phyloP scores from a whole-genome alignment of 1,140 invertebrate species.

The Pseudomyrmex concolor region DNA sequence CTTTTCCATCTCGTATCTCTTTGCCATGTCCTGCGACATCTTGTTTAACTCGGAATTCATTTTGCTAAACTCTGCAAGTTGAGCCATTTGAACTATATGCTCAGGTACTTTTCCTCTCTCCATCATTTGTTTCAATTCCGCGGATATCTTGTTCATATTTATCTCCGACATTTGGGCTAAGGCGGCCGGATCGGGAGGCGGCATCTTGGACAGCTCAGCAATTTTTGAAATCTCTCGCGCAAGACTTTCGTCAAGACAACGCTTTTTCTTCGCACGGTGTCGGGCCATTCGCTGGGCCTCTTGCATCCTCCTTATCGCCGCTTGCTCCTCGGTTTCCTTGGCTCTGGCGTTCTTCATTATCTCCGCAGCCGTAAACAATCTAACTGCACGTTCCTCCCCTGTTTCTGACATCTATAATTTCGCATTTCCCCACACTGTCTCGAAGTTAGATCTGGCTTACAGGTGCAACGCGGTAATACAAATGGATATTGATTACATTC shows the following conservation, averaged over 20 bases:
- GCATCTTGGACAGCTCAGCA: conserved; percentile 82
- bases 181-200: conserved; percentile 78
- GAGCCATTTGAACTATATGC: conserved; percentile 85
- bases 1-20: conserved; percentile 84
- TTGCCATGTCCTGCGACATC: conserved; percentile 83
- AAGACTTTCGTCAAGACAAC: conserved; percentile 83
- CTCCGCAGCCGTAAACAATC: conserved; percentile 78
- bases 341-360: conserved; percentile 83
- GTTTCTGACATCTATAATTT: conserved; percentile 80
- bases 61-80: conserved; percentile 83
- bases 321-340: conserved; percentile 83
- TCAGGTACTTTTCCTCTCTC: conserved; percentile 84
- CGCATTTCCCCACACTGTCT: conserved; percentile 76
- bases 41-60: conserved; percentile 82
- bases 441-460: conserved; percentile 67
- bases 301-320: conserved; percentile 83
- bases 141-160: conserved; percentile 85
- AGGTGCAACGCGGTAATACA: conserved; percentile 59
- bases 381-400: conserved; percentile 80
- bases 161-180: conserved; percentile 84
- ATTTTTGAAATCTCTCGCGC: conserved; percentile 84
- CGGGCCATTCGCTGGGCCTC: conserved; percentile 84
- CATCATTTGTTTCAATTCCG: conserved; percentile 85
- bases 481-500: conserved; percentile 28
- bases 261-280: conserved; percentile 84